phyloP scores from a whole-genome alignment of 2,113 vertebrate species.

The Macrotus californicus region DNA sequence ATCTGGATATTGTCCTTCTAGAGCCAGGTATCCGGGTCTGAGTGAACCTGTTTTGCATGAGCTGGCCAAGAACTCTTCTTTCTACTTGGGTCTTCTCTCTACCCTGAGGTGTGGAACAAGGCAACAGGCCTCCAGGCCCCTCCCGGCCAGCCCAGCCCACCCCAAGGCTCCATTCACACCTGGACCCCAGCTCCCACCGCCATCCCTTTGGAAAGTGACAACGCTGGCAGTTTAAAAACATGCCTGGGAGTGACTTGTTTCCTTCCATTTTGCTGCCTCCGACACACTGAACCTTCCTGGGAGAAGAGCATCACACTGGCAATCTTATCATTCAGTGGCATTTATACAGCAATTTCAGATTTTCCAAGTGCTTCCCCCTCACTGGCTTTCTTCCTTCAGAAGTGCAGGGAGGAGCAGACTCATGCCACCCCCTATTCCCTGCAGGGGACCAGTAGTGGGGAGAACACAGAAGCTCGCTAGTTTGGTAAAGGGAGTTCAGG shows the following conservation, averaged over 20 bases:
- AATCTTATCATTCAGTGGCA: conserved; percentile 59
- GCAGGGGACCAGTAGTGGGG: neutral
- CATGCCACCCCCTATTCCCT: neutral
- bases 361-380: conserved; percentile 29
- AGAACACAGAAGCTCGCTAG: neutral
- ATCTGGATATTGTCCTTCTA: rapidly evolving
- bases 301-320: conserved; percentile 18
- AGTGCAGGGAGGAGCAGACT: neutral
- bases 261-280: neutral
- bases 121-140: rapidly evolving
- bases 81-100: too few relatives aligned
- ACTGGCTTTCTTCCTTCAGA: neutral
- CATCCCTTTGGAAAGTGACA: neutral
- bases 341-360: conserved; percentile 60
- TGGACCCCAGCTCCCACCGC: neutral
- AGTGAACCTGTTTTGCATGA: neutral
- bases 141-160: neutral
- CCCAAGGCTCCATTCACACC: rapidly evolving
- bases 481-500: neutral
- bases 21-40: neutral
- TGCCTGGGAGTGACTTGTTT: neutral
- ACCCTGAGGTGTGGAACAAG: neutral
- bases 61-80: neutral
- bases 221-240: neutral
- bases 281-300: conserved; percentile 13